phyloP scores from a whole-genome alignment of 1,140 invertebrate genomes.

The Steinernema khuongi region DNA sequence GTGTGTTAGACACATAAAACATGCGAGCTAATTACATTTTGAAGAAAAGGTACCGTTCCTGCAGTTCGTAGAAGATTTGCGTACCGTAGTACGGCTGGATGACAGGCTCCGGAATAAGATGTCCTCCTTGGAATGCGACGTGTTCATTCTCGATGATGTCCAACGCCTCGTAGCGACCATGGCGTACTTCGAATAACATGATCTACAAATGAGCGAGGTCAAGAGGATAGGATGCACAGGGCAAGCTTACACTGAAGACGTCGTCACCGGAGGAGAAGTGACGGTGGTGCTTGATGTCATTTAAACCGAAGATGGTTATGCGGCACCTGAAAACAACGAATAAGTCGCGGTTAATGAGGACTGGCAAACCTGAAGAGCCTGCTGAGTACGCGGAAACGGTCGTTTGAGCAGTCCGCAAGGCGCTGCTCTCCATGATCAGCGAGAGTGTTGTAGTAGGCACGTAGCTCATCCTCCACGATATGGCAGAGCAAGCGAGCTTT shows the following conservation, averaged over 20 bases:
- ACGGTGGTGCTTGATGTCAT: neutral
- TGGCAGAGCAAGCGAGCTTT: neutral
- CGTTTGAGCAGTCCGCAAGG: constrained; percentile 37
- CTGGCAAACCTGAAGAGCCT: neutral
- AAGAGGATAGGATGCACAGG: neutral
- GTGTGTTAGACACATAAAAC: too few relatives aligned
- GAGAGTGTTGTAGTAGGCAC: constrained; percentile 25
- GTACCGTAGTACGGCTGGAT: too few relatives aligned
- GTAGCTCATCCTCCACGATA: neutral
- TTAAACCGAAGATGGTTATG: neutral
- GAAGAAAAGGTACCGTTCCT: too few relatives aligned
- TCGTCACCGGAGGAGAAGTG: neutral
- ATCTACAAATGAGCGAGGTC: neutral
- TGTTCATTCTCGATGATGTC: too few relatives aligned
- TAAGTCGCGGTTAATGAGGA: too few relatives aligned
- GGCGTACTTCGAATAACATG: neutral
- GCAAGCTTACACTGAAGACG: neutral
- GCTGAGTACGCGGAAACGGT: constrained; percentile 24
- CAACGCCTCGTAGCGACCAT: neutral
- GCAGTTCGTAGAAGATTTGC: too few relatives aligned
- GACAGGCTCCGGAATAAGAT: too few relatives aligned
- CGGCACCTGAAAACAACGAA: neutral
- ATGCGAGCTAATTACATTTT: too few relatives aligned
- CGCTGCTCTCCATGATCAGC: constrained; percentile 33
- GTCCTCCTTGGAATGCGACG: too few relatives aligned